Evolutionary conservation across 2,888 invertebrate genomes (phyloP), one percentile per base, ranked within the genome.

Genomic region (Lycocerus yunnanus): DNA sequence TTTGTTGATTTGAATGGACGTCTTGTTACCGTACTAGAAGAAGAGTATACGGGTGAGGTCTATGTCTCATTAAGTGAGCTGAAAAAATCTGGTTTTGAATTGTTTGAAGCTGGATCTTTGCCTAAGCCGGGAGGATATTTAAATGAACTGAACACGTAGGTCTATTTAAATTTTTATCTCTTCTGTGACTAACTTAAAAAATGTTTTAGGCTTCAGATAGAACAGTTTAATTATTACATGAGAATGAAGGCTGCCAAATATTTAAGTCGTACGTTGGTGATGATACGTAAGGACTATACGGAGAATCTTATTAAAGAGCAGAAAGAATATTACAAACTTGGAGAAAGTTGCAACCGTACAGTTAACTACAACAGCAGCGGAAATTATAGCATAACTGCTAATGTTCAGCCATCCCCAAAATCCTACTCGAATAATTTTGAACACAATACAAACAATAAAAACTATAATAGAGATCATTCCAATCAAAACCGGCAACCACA

Each of bases 11-110:
- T 83, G 15, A 80, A 81, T 66, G 84, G 84, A 14, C 70, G 80
- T 11, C 20, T 73, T 1, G 74, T 84, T 1, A 72, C 72, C 6
- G 79, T 81, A 1, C 69, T 81, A 3, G 63, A 75, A 58, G 77
- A 72, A 6, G 80, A 81, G 3, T 69, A 74, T 61, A 11, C 60
- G 1, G 82, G 83, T 8, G 77, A 79, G 21, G 15, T 82, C 6
- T 83, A 77, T 76, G 80, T 84, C 1, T 79, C 81, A 18, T 59
- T 83, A 21, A 71, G 77, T 4, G 83, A 83, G 61, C 76, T 84
- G 3, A 77, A 78, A 68, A 72, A 73, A 24, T 73, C 80, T 15
- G 84, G 84, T 5, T 84, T 83, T 73, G 77, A 80, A 18, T 61
- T 84, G 21, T 84, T 82, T 69, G 74, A 78, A 18, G 77, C 76